Percentiles rank a stretch among this genome's conserved stretches.
Conservation (phyloP, 2,888 invertebrate species). For the Candidula unifasciata region DNA sequence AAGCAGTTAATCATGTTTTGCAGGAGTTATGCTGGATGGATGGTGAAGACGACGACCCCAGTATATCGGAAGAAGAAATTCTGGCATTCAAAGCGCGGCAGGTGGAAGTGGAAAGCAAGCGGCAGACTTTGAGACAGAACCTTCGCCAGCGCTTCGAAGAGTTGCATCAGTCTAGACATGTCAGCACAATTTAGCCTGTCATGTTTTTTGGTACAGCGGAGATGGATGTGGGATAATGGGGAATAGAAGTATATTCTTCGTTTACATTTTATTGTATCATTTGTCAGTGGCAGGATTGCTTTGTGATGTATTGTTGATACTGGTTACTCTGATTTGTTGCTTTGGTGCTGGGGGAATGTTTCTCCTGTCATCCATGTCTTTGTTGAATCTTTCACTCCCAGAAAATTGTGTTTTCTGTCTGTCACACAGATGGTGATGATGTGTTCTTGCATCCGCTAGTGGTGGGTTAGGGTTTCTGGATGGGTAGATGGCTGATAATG, state of each 20-base stretch:
- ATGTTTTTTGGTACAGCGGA: not conserved
- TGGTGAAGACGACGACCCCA: conserved; percentile 80
- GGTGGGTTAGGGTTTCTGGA: too few species aligned
- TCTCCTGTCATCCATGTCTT: too few species aligned
- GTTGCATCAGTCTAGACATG: conserved; percentile 61
- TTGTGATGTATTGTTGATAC: not conserved
- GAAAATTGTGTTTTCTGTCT: too few species aligned
- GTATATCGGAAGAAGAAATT: conserved; percentile 91
- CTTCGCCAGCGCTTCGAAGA: conserved; percentile 87
- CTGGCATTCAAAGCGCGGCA: conserved; percentile 89
- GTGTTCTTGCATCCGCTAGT: too few species aligned
- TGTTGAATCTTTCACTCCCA: too few species aligned
- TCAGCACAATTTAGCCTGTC: conserved; percentile 14
- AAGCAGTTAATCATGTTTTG: not conserved
- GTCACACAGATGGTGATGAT: too few species aligned
- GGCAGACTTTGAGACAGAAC: conserved; percentile 88
- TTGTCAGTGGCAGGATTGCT: not conserved
- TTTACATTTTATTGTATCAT: not conserved
- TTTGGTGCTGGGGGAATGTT: not conserved
- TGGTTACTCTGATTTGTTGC: not conserved
- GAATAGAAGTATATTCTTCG: not conserved
- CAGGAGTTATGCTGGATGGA: conserved; percentile 50
- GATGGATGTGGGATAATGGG: not conserved
- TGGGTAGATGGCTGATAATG: too few species aligned
- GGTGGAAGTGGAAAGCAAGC: conserved; percentile 87